Base-by-base conservation (phyloP, 1,140 invertebrate species). In the Papilio polytes region DNA sequence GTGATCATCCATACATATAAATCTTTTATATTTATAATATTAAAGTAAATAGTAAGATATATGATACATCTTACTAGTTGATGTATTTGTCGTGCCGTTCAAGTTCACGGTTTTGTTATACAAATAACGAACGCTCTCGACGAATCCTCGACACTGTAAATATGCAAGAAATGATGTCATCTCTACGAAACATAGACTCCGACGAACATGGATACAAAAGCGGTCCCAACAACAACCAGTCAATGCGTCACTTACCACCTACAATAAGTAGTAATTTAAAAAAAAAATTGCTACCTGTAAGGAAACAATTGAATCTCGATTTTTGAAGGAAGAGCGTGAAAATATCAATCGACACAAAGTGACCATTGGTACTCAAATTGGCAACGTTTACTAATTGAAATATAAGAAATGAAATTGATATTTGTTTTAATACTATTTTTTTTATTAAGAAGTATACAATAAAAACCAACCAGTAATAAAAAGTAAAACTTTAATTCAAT, bases 161-260 rank as follows among this genome's bases (percentile, higher is more conserved):
- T 44, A 78, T 78, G 53, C 76, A 78, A 78, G 31, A 26, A 26
- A 56, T 78, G 76, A 78, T 78, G 76, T 78, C 76, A 78, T 78
- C 74, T 22, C 26, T 59, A 10, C 36, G 48, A 36, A 53, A 53
- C 36, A 59, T 78, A 78, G 76, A 78, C 20, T 13, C 10, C 46
- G 26, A 41, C 76, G 22, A 36, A 78, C 48, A 59, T 59, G 74
- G 74, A 76, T 76, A 76, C 74, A 76, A 78, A 78, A 78, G 51
- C 76, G 76, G 53, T 78, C 53, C 51, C 76, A 59, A 78, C 13
- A n/a, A 41, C 20, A 48, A 48, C 56, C 51, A 48, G 15, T 13
- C 1, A 59, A 20, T 59, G 76, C 76, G 76, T 78, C 76, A 78
- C 76, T 31, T 53, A 36, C 51, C 74, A 77, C 76, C 76, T 41